Evolutionary conservation across 30 jellyfish, hydroid and myxozoan species (phyloP), one percentile per base, ranked within the genome.

Genomic region (Catostylus mosaicus): DNA sequence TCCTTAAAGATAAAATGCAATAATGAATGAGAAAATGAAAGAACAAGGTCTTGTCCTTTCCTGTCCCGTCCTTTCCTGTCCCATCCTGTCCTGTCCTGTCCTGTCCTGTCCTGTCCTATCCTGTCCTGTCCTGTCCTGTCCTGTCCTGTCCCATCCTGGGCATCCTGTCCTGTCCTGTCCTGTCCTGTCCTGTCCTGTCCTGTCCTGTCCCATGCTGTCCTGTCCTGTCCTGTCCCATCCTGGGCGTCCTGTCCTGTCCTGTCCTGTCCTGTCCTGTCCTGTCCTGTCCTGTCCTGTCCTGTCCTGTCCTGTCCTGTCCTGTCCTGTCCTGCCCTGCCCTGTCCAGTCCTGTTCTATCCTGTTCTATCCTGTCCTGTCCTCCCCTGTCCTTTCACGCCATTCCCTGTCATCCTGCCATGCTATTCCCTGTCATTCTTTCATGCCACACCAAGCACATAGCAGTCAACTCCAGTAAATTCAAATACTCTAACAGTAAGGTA

Each of bases 1-100:
- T 92, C 98, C 98, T 91, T 19, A 16, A 74, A 50, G 71, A 73
- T 27, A 35, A 12, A 18, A 57, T 16, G 24, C 14, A 12, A 27
- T 23, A 12, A 8, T 23, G 63, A 50, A 50, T 50, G 14, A 50
- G 24, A 37, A 12, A 67, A 20, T 0, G 10, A 29, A 10, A 35
- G 18, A 67, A 18, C 27, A 0, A 18, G n/a, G n/a, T 20, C 54
- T 5, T 40, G 14, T 40, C 54, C 54, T 14, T 5, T 40, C 54
- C 7, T 5, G 54, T 40, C 54, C 19, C 1, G 31, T 59, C 72
- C 32, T 3, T 10, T 59, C 34, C 30, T 22, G 34, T 60, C 35
- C 12, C 18, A 60, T 24, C 73, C 73, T 14, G 12, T 60, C 1
- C 6, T 22, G 2, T 60, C 73, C 11, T 16, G 18, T 60, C 34